Conservation (phyloP, 2,113 vertebrate genomes). For the Solenodon paradoxus region DNA sequence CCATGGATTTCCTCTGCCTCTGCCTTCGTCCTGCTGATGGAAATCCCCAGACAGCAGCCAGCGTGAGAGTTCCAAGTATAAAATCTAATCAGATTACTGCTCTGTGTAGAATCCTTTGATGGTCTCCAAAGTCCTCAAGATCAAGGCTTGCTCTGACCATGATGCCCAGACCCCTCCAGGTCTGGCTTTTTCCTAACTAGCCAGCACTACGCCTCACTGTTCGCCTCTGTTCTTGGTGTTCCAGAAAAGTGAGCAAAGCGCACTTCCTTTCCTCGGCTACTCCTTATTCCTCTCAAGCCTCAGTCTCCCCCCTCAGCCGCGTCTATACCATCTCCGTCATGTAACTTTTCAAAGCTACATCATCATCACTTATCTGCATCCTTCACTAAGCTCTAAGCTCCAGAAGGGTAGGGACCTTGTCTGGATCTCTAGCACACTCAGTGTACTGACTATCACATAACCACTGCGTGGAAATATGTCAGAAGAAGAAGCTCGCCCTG, state of each 20-base stretch:
- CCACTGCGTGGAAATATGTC: not conserved
- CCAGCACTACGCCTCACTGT: not conserved
- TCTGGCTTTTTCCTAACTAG: not conserved
- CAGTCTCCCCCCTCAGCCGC: no score
- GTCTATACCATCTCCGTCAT: not conserved
- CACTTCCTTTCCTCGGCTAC: not conserved
- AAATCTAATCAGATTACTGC: not conserved
- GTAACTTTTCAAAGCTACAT: not conserved
- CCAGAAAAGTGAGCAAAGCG: not conserved
- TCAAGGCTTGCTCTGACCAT: not conserved
- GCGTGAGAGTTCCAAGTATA: not conserved
- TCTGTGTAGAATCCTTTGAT: not conserved
- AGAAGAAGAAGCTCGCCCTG: not conserved
- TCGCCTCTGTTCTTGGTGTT: not conserved
- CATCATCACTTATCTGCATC: not conserved
- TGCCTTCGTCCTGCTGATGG: not conserved
- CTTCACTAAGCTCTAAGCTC: not conserved
- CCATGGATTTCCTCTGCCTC: not conserved
- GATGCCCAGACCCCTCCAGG: not conserved
- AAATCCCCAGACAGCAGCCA: not conserved
- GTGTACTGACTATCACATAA: not conserved
- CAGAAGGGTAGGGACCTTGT: not conserved
- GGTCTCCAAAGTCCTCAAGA: not conserved
- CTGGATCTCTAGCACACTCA: not conserved
- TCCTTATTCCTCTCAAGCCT: not conserved